Evolutionary conservation across 2,113 vertebrate species (phyloP), one percentile per base, ranked within the genome.

Genomic region (Pedionomus torquatus): DNA sequence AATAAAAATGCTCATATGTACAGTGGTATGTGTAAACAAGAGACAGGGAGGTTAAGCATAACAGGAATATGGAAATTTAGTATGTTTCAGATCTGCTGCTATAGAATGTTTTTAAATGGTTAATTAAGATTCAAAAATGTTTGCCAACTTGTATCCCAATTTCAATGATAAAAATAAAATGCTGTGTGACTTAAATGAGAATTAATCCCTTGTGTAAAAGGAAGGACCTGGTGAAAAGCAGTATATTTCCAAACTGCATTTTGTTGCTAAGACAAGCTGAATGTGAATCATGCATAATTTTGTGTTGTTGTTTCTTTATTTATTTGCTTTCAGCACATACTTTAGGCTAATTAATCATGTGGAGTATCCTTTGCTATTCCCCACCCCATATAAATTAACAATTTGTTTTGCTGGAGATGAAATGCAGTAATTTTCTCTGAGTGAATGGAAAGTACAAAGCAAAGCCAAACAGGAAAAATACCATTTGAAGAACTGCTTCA

Each of bases 291-390:
- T 69, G 79, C 54, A 95, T 90, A 95, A 94, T 96, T 96, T 96
- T 89, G 54, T 71, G 72, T 48, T 72, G 17, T 66, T 94, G 13
- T 74, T 89, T 96, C 61, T 82, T 80, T 79, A 65, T 91, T 91
- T 97, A 95, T 96, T 97, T 96, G 57, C 46, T 97, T 98, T 96
- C 94, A 96, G 51, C 37, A 92, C n/a, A 95, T 87, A 92, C 65
- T 91, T 94, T 93, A 63, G 74, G 52, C 41, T 96, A 96, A 97
- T 97, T 97, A 93, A 95, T 97, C 46, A 89, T 91, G 57, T 30
- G 76, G 49, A 92, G 24, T 85, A 74, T 86, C 80, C 89, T 90
- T 94, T 74, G 9, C 28, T 44, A 31, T 68, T 83, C 18, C 21
- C 19, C 13, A 39, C 43, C 48, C 43, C 63, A 95, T 83, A 97